Evolutionary conservation across 2,113 vertebrate species (phyloP), one percentile per base, ranked within the genome.

Genomic region (Cacatua alba): DNA sequence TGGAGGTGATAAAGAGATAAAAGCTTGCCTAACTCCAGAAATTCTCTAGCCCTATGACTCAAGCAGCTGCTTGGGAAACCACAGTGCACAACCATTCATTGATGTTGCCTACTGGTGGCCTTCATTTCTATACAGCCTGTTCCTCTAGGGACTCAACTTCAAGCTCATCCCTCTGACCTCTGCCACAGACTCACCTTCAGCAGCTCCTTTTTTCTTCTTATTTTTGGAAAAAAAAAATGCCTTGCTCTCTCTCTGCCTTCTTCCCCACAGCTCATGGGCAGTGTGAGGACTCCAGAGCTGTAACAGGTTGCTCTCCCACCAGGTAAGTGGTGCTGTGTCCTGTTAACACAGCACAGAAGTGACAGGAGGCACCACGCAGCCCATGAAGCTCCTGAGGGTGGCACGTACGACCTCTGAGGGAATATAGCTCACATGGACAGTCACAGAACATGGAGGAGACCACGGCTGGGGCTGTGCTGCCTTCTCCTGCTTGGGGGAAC

Each of bases 391-490:
- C 33, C 9, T 2, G 33, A 23, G 39, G 23, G 16, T 33, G 9
- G 44, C 17, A 60, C 0, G 1, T 37, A 9, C 0, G 4, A 35
- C 31, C 7, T 44, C 28, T 0, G 11, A 14, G 31, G 17, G 5
- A 64, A 6, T n/a, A 19, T n/a, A 17, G 28, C 29, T 57, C 29
- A 4, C 5, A 1, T 1, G 24, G n/a, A 23, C 5, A 23, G 24
- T 4, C 4, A 2, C 39, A n/a, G 15, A 55, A 19, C 5, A 39
- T 8, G 18, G 23, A 70, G 49, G 7, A 57, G 43, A 43, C 43
- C 43, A n/a, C 20, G 4, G 51, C 21, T 14, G 49, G n/a, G 67
- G 35, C 57, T 25, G 8, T 4, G 48, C 39, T 71, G 43, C 68
- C 35, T 26, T 49, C 25, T 57, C 31, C 59, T 1, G 1, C 51